Evolutionary conservation across 2,797 vertebrate species (phyloP), one percentile per base, ranked within the genome.

Genomic region (Siniperca undulata): DNA sequence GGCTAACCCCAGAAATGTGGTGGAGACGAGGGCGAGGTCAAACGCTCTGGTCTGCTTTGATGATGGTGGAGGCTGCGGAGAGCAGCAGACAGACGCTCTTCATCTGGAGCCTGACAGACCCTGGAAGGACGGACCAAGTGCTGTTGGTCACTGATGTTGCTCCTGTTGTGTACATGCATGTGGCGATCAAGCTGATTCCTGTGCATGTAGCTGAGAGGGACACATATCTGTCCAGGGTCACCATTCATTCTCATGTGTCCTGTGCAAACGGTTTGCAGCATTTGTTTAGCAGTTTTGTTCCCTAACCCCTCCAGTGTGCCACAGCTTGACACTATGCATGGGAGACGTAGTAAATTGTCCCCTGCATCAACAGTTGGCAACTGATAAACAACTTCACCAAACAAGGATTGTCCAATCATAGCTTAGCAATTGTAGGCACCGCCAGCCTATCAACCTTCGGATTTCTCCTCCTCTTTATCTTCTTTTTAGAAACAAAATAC

Each of bases 21-120:
- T 78, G 61, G 72, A 81, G 93, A 88, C 69, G 71, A 91, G 93
- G 95, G 91, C 82, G 91, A 94, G 94, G 94, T 95, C 93, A 93
- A 80, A 91, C 77, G 77, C 82, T 91, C 66, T 70, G 72, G 89
- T 84, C 82, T 81, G 85, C 93, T 96, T 95, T 95, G 95, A 95
- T 93, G 91, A 82, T 70, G 85, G 73, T 67, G 81, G 78, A 88
- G 86, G 82, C 40, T 77, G 68, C 75, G 85, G 84, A 74, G 74
- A 61, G 58, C 77, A 80, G 82, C 80, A 88, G 82, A 68, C 72
- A 80, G 88, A 76, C 38, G 9, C 68, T 91, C 78, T 77, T 84
- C 70, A 64, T 81, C 69, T 69, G 82, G 60, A 88, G 82, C 66
- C 76, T 6, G 55, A 22, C 4, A 30, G 70, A 46, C 34, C 4